These are phyloP conservation scores for Scatophagus argus DNA, from an alignment of 2,113 vertebrate genomes.

Conservation along the genomic window DNA sequence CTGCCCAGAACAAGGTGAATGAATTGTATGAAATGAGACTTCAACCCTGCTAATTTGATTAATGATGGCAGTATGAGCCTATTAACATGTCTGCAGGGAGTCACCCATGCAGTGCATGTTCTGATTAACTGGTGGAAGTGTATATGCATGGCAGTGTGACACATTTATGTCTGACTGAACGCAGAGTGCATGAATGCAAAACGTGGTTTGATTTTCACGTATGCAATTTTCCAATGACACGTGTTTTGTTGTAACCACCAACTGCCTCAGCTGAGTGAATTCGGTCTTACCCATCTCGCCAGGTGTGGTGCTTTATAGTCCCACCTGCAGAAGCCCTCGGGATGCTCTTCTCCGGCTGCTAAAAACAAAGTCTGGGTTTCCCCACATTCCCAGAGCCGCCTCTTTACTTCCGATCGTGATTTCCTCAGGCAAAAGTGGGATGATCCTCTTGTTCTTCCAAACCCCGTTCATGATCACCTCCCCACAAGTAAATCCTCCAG, in stretches of 20 bases:
- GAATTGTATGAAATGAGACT: conserved; percentile 48
- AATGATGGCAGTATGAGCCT: conserved; percentile 53
- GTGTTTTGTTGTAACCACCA: neutral
- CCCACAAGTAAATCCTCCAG: neutral
- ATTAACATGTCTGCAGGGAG: conserved; percentile 52
- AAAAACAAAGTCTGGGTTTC: conserved; percentile 70
- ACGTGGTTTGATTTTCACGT: neutral
- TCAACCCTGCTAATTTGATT: conserved; percentile 64
- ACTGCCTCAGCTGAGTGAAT: neutral
- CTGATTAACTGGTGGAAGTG: conserved; percentile 36
- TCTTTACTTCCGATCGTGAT: conserved; percentile 48
- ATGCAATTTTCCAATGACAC: neutral
- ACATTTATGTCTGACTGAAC: neutral
- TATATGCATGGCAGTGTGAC: conserved; percentile 8
- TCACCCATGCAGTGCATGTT: conserved; percentile 36
- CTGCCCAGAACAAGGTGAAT: conserved; percentile 42
- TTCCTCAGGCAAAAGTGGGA: conserved; percentile 57
- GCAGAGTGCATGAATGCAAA: conserved; percentile 19
- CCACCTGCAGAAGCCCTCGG: conserved; percentile 49
- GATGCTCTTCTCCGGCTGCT: conserved; percentile 15
- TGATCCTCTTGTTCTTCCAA: neutral
- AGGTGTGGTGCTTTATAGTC: conserved; percentile 38
- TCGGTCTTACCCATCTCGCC: neutral
- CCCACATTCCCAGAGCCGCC: conserved; percentile 69
- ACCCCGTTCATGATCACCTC: conserved; percentile 14